phyloP scores from a whole-genome alignment of 2,888 invertebrate species.

The Eledona agricola region DNA sequence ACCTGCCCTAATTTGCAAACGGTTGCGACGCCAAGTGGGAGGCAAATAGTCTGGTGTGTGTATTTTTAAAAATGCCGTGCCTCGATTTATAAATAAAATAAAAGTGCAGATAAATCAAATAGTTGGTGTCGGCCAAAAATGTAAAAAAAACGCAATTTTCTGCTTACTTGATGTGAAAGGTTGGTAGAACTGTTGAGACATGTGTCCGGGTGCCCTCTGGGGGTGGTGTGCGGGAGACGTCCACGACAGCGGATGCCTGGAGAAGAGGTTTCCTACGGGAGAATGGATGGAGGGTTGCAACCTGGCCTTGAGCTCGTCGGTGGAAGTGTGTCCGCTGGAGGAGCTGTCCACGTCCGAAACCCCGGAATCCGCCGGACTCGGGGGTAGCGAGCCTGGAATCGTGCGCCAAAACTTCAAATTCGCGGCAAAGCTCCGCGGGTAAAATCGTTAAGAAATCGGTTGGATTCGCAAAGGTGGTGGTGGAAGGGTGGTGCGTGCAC shows the following conservation, averaged over 20 bases:
- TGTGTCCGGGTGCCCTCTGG: slow-evolving; percentile 48
- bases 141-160: slow-evolving; percentile 4
- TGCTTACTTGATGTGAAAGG: slow-evolving; percentile 56
- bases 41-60: slow-evolving; percentile 22
- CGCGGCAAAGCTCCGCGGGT: slow-evolving; percentile 4
- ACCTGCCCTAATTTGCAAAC: slow-evolving; percentile 44
- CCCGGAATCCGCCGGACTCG: slow-evolving; percentile 96
- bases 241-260: slow-evolving; percentile 52
- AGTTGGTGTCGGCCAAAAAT: slow-evolving; percentile 2
- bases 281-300: slow-evolving; percentile 71
- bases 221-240: slow-evolving; percentile 48
- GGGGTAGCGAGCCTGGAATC: slow-evolving; percentile 87
- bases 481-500: slow-evolving; percentile 11
- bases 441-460: slow-evolving; percentile 18
- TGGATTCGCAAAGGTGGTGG: slow-evolving; percentile 12
- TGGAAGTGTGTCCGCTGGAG: slow-evolving; percentile 77
- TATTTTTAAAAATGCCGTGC: slow-evolving; percentile 32
- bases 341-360: slow-evolving; percentile 97
- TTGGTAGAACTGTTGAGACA: slow-evolving; percentile 55
- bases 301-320: slow-evolving; percentile 86
- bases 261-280: slow-evolving; percentile 54
- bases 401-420: slow-evolving; percentile 4
- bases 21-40: slow-evolving; percentile 32
- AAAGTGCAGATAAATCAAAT: slow-evolving; percentile 28
- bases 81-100: slow-evolving; percentile 37